phyloP scores from a whole-genome alignment of 1,140 invertebrate genomes.

The Heliconius hewitsoni region DNA sequence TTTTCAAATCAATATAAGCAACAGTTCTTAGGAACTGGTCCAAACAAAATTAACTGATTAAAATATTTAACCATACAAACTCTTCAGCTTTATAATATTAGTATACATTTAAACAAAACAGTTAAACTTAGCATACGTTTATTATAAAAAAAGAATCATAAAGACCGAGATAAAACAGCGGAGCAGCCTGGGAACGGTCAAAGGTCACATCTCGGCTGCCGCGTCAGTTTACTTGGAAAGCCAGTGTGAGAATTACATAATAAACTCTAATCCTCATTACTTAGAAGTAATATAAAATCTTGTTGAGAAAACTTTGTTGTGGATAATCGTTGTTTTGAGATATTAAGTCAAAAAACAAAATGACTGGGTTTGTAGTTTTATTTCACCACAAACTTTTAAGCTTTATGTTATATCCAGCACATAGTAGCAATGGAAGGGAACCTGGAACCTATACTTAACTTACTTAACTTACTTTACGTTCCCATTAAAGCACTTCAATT shows the following conservation, averaged over 20 bases:
- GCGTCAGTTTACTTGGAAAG: conserved; percentile 34
- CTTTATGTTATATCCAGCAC: background rate
- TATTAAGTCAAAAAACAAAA: background rate
- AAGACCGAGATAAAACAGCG: conserved; percentile 8
- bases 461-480: no score
- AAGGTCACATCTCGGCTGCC: conserved; percentile 34
- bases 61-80: no score
- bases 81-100: background rate
- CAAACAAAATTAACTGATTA: no score
- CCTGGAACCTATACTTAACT: no score
- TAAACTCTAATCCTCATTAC: conserved; percentile 25
- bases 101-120: background rate
- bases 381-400: background rate
- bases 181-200: conserved; percentile 45
- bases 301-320: conserved; percentile 19
- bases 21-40: no score
- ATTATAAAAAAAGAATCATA: background rate
- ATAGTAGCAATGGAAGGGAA: background rate
- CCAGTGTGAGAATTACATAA: conserved; percentile 21
- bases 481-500: no score
- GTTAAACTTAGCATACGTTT: background rate
- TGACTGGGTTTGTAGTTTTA: background rate
- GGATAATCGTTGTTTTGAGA: background rate
- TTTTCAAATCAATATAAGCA: no score
- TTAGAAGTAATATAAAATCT: conserved; percentile 34